A percentile compares a stretch with the other conserved stretches of the same genome.
phyloP scores from a whole-genome alignment of 2,888 invertebrate genomes.

The Gymnoscelis rufifasciata region DNA sequence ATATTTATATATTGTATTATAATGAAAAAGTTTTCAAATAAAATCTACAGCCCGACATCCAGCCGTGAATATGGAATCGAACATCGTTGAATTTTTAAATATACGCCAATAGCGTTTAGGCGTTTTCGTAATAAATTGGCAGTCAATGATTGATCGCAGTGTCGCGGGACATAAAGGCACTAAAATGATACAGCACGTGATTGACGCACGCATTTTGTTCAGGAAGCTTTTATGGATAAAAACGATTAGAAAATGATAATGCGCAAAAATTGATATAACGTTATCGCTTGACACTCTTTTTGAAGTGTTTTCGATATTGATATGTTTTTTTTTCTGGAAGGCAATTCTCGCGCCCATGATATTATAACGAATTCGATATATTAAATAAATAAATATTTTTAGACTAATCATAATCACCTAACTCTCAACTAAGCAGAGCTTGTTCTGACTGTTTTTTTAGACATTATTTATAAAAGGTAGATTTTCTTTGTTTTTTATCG shows the following conservation, averaged over 20 bases:
- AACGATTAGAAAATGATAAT: not conserved
- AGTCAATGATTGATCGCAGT: constrained; percentile 52
- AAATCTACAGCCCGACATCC: not conserved
- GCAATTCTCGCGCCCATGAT: no score
- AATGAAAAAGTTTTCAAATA: constrained; percentile 1
- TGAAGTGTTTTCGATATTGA: constrained; percentile 5
- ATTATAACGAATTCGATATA: no score
- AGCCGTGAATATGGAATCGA: not conserved
- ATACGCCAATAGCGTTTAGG: constrained; percentile 40
- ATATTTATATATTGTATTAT: no score
- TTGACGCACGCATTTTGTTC: constrained; percentile 31
- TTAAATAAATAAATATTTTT: no score
- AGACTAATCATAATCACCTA: no score
- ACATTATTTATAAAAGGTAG: no score
- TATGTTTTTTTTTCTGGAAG: no score
- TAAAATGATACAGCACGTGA: constrained; percentile 36
- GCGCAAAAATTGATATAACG: no score
- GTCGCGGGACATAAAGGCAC: constrained; percentile 36
- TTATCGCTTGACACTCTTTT: not conserved
- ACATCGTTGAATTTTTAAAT: constrained; percentile 31
- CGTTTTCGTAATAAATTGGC: constrained; percentile 57
- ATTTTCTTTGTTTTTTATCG: no score
- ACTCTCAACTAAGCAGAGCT: no score
- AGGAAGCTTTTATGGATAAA: constrained; percentile 20
- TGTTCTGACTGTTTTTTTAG: no score